Conservation (phyloP, 2,888 invertebrate species). For the Brachypterus glaber region DNA sequence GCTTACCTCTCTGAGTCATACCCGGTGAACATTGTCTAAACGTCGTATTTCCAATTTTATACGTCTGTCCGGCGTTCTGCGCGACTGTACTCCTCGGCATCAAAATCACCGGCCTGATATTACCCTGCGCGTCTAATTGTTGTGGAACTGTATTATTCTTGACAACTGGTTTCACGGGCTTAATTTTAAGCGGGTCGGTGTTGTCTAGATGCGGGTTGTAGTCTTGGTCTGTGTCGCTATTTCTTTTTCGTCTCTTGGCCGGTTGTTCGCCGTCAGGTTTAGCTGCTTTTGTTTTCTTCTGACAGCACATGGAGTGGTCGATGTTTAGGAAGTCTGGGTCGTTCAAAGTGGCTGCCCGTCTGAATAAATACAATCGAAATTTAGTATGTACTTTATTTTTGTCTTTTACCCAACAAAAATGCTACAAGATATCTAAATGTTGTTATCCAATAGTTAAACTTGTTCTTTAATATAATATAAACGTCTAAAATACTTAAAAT, state of each 20-base stretch:
- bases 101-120: constrained; percentile 6
- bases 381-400: too few species aligned
- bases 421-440: too few species aligned
- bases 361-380: constrained; percentile 30
- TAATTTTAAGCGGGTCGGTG: background rate
- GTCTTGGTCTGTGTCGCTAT: constrained; percentile 26
- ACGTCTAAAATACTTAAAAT: too few species aligned
- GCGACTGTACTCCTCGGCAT: constrained; percentile 2
- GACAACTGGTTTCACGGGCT: constrained; percentile 8
- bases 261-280: constrained; percentile 8
- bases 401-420: too few species aligned
- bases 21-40: constrained; percentile 10
- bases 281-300: constrained; percentile 19
- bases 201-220: constrained; percentile 21
- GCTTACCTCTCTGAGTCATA: too few species aligned
- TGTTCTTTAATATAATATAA: too few species aligned
- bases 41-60: constrained; percentile 16
- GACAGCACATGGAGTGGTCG: constrained; percentile 35
- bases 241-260: constrained; percentile 21
- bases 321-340: constrained; percentile 34
- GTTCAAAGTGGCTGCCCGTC: constrained; percentile 41
- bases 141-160: background rate
- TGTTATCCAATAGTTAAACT: too few species aligned
- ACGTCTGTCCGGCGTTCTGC: constrained; percentile 4
- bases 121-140: too few species aligned